Evolutionary conservation across 1,140 invertebrate species (phyloP), one percentile per base, ranked within the genome.

Genomic region (Temnothorax curvispinosus): DNA sequence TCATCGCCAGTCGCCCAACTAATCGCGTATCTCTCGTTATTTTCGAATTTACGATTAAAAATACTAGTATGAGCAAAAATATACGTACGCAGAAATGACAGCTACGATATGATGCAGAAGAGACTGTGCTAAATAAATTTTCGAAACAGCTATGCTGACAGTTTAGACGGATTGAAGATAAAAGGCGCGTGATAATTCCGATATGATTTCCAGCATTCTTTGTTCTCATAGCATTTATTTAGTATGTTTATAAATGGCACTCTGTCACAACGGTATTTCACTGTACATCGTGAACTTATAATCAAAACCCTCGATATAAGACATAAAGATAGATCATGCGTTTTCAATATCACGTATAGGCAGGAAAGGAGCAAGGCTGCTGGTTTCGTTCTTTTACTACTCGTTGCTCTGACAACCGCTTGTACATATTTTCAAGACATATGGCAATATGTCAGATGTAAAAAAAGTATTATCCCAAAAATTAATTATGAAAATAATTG

Each of bases 191-290:
- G 15, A 32, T 77, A 64, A 62, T 62, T 11, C 35, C 13, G 15
- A 44, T 47, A 47, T 32, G 1, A 21, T 64, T 77, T 64, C 21
- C 15, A 13, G 11, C 56, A 64, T 77, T 35, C 5, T 77, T 62
- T 64, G 27, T 8, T 27, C 15, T 35, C 41, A 77, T 77, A 44
- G 13, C 8, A 1, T 18, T 77, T 47, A 62, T 47, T 64, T 47
- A 32, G n/a, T 75, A 3, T 74, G 11, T 38, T 3, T 35, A 47
- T 38, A 77, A 62, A 77, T 77, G 21, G 4, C 6, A 77, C 75
- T 35, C 15, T 35, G 56, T 47, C 41, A 77, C 27, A 64, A 60
- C 2, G 44, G 38, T 11, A n/a, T 64, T 64, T 62, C 35, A 64
- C 21, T 47, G 38, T 44, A 76, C 2, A n/a, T 62, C 21, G 27